phyloP scores from a whole-genome alignment of 2,797 vertebrate species.

The Chiloscyllium punctatum region DNA sequence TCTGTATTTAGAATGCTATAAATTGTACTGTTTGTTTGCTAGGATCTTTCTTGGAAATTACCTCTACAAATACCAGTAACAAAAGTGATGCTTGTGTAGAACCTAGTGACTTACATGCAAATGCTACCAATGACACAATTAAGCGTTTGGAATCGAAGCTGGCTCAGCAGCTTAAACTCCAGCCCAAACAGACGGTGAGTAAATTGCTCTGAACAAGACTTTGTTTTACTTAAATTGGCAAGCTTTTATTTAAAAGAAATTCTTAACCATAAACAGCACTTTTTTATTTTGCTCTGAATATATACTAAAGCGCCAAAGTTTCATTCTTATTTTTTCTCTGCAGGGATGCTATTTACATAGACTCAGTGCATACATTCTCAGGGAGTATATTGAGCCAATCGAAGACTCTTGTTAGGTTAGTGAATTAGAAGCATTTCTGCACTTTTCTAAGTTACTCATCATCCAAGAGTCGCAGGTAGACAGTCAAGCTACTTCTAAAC shows the following conservation, averaged over 20 bases:
- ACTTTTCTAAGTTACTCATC: neutral
- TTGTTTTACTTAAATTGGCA: neutral
- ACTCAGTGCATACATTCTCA: neutral
- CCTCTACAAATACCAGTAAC: constrained; percentile 84
- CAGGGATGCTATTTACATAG: neutral
- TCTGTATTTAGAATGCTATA: neutral
- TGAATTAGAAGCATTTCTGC: neutral
- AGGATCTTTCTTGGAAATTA: constrained; percentile 86
- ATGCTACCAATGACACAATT: constrained; percentile 89
- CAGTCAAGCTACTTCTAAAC: too few relatives aligned
- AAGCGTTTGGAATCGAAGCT: constrained; percentile 86
- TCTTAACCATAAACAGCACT: neutral
- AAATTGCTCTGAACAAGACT: neutral
- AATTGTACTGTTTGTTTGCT: constrained; percentile 36
- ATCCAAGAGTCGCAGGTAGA: neutral
- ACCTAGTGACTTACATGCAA: constrained; percentile 75
- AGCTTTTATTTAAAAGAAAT: neutral
- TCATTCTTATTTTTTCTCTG: neutral
- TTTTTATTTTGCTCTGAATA: neutral
- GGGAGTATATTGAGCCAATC: neutral
- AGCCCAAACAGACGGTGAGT: constrained; percentile 62
- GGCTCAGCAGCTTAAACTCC: constrained; percentile 70
- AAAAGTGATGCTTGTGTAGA: constrained; percentile 86
- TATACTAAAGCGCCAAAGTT: neutral
- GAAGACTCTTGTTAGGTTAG: neutral